Evolutionary conservation across 2,888 invertebrate species (phyloP), one percentile per base, ranked within the genome.

Genomic region (Drosophila setosimentum): DNA sequence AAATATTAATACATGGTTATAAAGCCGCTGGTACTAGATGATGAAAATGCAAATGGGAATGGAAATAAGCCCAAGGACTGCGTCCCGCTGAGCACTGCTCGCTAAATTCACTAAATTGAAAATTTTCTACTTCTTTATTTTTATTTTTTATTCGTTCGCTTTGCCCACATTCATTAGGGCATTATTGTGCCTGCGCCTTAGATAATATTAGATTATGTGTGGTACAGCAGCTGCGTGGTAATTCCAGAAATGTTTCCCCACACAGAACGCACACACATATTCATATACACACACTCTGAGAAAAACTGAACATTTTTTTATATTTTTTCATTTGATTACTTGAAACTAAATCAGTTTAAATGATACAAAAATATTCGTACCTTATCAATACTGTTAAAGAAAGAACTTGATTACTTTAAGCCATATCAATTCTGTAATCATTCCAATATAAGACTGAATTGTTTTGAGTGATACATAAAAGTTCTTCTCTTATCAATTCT

Each of bases 1-100:
- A 88, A 83, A 85, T 85, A 85, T 85, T 85, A 85, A 89, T 89
- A 84, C 85, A 84, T 84, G 90, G 87, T 70, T 81, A 73, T 84
- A 87, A 83, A 88, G 81, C 64, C 75, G 67, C 73, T 72, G 80
- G 70, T 62, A 62, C 69, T 67, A 53, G 69, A 66, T 71, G 76
- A 63, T 71, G 76, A 63, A 79, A 65, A 83, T 74, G 70, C 33
- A 66, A 68, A 58, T 71, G 62, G 62, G 32, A 62, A 62, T 69
- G 54, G 54, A 53, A 61, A 54, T 68, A 61, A 54, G 54, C 29
- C 30, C 29, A 55, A 40, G 58, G 24, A 48, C n/a, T 27, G 13
- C n/a, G 5, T n/a, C 33, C 54, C 48, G 60, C 71, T 57, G 50
- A n/a, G 24, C 55, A 50, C 53, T 29, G 45, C 16, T 5, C 11